phyloP scores from a whole-genome alignment of 2,797 vertebrate species.

The Oreochromis grahami region DNA sequence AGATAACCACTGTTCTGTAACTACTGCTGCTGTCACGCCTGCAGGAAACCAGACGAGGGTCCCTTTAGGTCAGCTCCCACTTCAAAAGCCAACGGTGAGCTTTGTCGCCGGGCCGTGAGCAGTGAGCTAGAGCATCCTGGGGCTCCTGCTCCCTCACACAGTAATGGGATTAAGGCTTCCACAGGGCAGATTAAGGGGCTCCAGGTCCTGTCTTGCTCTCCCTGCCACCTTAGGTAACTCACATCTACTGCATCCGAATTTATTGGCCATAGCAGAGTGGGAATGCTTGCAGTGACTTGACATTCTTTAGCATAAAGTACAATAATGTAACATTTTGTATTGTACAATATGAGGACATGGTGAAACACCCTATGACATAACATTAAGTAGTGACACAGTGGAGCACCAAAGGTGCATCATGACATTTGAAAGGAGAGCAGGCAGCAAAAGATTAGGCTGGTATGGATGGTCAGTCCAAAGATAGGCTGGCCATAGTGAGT shows the following conservation, averaged over 20 bases:
- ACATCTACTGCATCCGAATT: constrained; percentile 14
- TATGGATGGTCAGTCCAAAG: constrained; percentile 39
- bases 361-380: not conserved
- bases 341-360: not conserved
- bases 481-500: constrained; percentile 22
- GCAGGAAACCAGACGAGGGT: constrained; percentile 29
- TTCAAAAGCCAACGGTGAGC: constrained; percentile 48
- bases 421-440: not conserved
- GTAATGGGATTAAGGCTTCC: constrained; percentile 67
- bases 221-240: constrained; percentile 42
- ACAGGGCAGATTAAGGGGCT: constrained; percentile 65
- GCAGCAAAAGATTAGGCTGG: constrained; percentile 4
- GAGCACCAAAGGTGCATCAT: not conserved
- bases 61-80: constrained; percentile 48
- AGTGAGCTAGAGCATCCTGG: constrained; percentile 52
- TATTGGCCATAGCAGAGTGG: constrained; percentile 31
- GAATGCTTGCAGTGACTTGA: constrained; percentile 1
- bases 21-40: constrained; percentile 13
- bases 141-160: constrained; percentile 40
- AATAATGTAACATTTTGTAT: not conserved
- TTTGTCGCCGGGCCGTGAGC: constrained; percentile 43
- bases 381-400: not conserved
- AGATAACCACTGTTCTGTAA: not conserved
- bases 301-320: not conserved
- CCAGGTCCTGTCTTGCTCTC: constrained; percentile 44